Evolutionary conservation across 2,888 invertebrate genomes (phyloP), one percentile per base, ranked within the genome.

Genomic region (Macropis europaea): DNA sequence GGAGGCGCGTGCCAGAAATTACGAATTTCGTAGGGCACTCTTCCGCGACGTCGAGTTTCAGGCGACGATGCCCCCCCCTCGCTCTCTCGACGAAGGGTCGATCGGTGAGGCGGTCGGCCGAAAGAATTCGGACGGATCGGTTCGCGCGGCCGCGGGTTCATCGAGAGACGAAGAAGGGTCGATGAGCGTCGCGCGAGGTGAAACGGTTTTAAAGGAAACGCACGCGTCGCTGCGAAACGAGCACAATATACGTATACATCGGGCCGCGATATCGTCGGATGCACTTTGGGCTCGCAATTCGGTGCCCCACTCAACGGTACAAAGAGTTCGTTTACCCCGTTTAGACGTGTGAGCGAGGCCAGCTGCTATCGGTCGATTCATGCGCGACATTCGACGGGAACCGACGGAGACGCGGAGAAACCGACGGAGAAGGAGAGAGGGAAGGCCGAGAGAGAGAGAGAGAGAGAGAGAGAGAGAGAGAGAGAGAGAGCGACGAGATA

Each of bases 221-320:
- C 66, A 52, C 22, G 61, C 79, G 76, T 69, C 59, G 40, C 66
- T 67, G 69, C 66, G 62, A 66, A 74, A 64, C 76, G 68, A 73
- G 78, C 73, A 42, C 69, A 73, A 74, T 82, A 81, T n/a, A n/a
- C n/a, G n/a, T n/a, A n/a, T n/a, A n/a, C n/a, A n/a, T 81, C 79
- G 75, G 74, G 70, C 82, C 38, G 62, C 74, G 85, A 85, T 87
- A 87, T 87, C 87, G 82, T 81, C 82, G 78, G 81, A 81, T 82
- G 84, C 84, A 85, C 84, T 84, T 85, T 83, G 84, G 77, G 76
- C 83, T 77, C 73, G 81, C 82, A 84, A 83, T 84, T 83, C 81
- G 84, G 84, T 81, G 82, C 81, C 79, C 81, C 80, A 69, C 76
- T 64, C 67, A 48, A 50, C 77, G 74, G 71, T 61, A 76, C 79